Base-by-base conservation (phyloP, 92 coral and sea anemone genomes). In the Blastomussa wellsi region DNA sequence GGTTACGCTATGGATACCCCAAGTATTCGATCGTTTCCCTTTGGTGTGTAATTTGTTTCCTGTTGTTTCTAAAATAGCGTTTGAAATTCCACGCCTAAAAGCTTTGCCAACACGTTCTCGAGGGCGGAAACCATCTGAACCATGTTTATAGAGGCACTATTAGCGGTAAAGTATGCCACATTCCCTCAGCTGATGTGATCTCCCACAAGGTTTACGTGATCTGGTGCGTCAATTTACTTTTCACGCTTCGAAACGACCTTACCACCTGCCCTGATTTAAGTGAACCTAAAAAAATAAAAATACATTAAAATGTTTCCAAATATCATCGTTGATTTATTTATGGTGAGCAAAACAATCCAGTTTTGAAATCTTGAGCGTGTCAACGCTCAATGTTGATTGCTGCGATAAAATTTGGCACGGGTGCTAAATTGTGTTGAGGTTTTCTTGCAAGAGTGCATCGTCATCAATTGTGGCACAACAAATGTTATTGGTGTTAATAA, bases 211-310 rank as follows among this genome's bases (percentile, higher is more conserved):
- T 48, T 44, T 24, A 14, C 62, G 29, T 69, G 86, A 72, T 44
- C 39, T 76, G 75, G 14, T 39, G 16, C 49, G 48, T 37, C 78
- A 49, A 22, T 77, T 49, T 48, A 85, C 62, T 39, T 77, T 36
- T 68, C 55, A 22, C 55, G 78, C 80, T 4, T 70, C 52, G 39
- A 32, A 44, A 44, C 33, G n/a, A 67, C 17, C 20, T 31, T 36
- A 53, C 80, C 82, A 51, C 78, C 78, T 77, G 83, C 29, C 83
- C 41, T 4, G 78, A 26, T 48, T 32, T 35, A 26, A 77, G 48
- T 31, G 28, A 78, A 17, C 76, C 59, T 73, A n/a, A 66, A 77
- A 55, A 77, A 41, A 39, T 39, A 2, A 32, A 75, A 75, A 32
- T 17, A 24, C 66, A 7, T n/a, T 31, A 6, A 7, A 24, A 24